A percentile compares a stretch with the other conserved stretches of the same genome.
phyloP scores from a whole-genome alignment of 2,888 invertebrate genomes.

The Scaptomyza tumidula region DNA sequence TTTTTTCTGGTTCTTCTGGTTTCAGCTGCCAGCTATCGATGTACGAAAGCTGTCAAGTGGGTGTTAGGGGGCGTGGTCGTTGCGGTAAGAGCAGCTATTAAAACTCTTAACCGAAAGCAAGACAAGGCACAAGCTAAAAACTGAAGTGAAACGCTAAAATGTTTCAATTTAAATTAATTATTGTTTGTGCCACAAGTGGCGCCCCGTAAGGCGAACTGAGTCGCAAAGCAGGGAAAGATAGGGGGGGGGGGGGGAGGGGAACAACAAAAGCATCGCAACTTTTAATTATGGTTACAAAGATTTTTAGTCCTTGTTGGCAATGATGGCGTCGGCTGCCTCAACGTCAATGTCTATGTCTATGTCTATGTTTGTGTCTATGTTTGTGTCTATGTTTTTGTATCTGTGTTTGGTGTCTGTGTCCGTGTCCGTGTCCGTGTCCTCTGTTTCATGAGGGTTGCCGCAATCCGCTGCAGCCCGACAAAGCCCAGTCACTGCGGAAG shows the following conservation, averaged over 20 bases:
- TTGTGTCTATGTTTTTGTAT: too few relatives aligned
- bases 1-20: neutral
- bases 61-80: conserved; percentile 33
- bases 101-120: conserved; percentile 38
- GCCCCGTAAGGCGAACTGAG: conserved; percentile 36
- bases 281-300: conserved; percentile 80
- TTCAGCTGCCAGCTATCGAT: neutral
- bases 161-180: conserved; percentile 84
- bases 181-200: conserved; percentile 83
- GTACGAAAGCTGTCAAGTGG: conserved; percentile 13
- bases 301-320: conserved; percentile 71
- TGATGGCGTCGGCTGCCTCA: conserved; percentile 30
- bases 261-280: conserved; percentile 64
- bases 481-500: conserved; percentile 1
- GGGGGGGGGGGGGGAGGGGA: conserved; percentile 8
- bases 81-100: conserved; percentile 51
- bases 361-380: conserved; percentile 7
- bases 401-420: too few relatives aligned
- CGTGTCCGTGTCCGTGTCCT: conserved; percentile 17
- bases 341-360: conserved; percentile 9
- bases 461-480: too few relatives aligned
- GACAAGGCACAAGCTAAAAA: conserved; percentile 21
- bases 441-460: neutral
- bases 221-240: conserved; percentile 21
- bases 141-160: conserved; percentile 58